phyloP scores from a whole-genome alignment of 2,888 invertebrate genomes.

The Lutraria lutraria region DNA sequence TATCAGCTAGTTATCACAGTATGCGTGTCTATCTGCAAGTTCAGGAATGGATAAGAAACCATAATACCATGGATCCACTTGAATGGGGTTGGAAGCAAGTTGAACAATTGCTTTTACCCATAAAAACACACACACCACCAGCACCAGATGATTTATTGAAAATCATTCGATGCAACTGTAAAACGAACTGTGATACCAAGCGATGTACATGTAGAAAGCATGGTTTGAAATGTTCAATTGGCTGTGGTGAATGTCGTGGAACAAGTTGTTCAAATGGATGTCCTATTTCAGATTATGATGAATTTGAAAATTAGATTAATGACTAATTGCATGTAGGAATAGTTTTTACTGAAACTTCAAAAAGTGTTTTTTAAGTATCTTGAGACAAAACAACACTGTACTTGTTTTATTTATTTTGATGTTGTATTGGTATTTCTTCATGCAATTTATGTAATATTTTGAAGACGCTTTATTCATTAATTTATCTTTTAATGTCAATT shows the following conservation, averaged over 20 bases:
- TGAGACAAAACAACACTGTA: neutral
- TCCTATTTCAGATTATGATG: neutral
- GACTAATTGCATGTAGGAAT: no score
- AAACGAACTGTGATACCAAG: constrained; percentile 57
- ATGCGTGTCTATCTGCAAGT: constrained; percentile 10
- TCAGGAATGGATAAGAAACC: neutral
- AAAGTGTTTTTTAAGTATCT: neutral
- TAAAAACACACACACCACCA: constrained; percentile 54
- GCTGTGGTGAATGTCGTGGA: no score
- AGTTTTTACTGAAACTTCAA: neutral
- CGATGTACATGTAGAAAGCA: constrained; percentile 67
- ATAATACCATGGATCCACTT: neutral
- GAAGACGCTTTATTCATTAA: no score
- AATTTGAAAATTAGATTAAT: no score
- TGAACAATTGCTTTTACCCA: constrained; percentile 23
- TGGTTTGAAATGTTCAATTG: constrained; percentile 38
- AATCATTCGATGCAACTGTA: constrained; percentile 61
- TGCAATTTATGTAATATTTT: no score
- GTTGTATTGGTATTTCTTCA: neutral
- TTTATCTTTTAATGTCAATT: no score
- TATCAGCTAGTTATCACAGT: constrained; percentile 15
- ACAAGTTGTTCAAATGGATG: neutral
- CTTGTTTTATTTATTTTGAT: neutral
- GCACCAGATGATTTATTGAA: constrained; percentile 61
- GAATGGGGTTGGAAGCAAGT: neutral